phyloP scores from a whole-genome alignment of 23 tunicate genomes.

The Corella eumyota region DNA sequence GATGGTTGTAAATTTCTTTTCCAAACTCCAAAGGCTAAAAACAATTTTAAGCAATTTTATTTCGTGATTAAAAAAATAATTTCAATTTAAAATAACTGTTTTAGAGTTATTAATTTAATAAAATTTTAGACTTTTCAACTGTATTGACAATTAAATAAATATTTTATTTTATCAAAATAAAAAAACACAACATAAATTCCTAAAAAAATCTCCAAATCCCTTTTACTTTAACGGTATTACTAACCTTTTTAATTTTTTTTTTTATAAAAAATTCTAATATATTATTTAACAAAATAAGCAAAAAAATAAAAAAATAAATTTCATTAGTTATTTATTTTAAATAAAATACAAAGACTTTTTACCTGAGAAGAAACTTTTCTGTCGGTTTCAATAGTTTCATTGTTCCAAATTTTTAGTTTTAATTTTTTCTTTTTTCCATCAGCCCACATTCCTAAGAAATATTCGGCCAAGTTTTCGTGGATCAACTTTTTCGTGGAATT shows the following conservation, averaged over 20 bases:
- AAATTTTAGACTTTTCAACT: too few species aligned
- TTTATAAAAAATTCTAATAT: too few species aligned
- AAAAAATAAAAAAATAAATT: too few species aligned
- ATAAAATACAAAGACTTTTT: too few species aligned
- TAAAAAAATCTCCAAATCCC: too few species aligned
- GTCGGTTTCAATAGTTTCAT: slow-evolving; percentile 21
- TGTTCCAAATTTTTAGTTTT: slow-evolving; percentile 62
- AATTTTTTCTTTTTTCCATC: slow-evolving; percentile 48
- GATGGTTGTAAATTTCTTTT: slow-evolving; percentile 35
- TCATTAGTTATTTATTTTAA: too few species aligned
- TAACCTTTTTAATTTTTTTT: too few species aligned
- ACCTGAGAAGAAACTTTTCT: slow-evolving; percentile 79
- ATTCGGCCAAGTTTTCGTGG: slow-evolving; percentile 37
- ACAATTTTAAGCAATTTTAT: background rate
- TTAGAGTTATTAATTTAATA: background rate
- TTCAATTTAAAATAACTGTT: background rate
- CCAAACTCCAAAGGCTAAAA: slow-evolving; percentile 48
- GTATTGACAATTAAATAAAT: too few species aligned
- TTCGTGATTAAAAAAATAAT: background rate
- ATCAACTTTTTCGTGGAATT: slow-evolving; percentile 5
- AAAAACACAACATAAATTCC: too few species aligned
- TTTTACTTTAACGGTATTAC: too few species aligned
- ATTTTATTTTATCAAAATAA: too few species aligned
- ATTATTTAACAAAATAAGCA: background rate
- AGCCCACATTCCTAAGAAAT: slow-evolving; percentile 54